A percentile compares a stretch with the other conserved stretches of the same genome.
Conservation (phyloP, 2,113 vertebrate genomes). For the Nannospalax galili region DNA sequence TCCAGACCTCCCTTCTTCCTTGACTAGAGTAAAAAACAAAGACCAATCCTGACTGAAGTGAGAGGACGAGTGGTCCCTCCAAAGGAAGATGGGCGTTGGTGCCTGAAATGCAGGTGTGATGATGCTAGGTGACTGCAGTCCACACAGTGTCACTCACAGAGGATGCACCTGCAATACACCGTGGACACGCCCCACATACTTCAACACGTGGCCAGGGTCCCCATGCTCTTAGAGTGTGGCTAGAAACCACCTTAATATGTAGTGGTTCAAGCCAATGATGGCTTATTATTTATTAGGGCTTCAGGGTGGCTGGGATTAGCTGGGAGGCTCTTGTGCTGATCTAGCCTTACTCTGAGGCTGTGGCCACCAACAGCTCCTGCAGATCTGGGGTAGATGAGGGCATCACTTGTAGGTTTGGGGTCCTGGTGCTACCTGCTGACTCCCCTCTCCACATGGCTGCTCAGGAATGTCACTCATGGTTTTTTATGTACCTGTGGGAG, state of each 20-base stretch:
- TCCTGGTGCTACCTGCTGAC: background rate
- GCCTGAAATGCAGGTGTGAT: background rate
- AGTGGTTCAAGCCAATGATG: background rate
- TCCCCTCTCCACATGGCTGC: background rate
- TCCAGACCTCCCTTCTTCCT: background rate
- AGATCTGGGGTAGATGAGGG: background rate
- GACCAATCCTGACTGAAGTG: background rate
- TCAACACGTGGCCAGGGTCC: background rate
- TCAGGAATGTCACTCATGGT: background rate
- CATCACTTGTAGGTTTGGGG: background rate
- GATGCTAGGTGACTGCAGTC: no score
- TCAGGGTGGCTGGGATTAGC: background rate
- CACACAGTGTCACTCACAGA: background rate
- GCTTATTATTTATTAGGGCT: background rate
- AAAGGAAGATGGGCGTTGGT: background rate
- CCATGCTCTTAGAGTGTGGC: no score
- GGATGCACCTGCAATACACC: background rate
- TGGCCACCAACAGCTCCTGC: rapidly evolving
- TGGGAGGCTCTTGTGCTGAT: background rate
- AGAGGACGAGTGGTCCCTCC: background rate
- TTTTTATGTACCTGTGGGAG: background rate
- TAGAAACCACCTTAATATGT: background rate
- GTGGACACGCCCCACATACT: background rate
- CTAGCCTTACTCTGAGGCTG: background rate
- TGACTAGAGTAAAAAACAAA: background rate